These are phyloP conservation scores for Onychorhynchus coronatus DNA, from an alignment of 2,113 vertebrate genomes.

Conservation along the genomic window DNA sequence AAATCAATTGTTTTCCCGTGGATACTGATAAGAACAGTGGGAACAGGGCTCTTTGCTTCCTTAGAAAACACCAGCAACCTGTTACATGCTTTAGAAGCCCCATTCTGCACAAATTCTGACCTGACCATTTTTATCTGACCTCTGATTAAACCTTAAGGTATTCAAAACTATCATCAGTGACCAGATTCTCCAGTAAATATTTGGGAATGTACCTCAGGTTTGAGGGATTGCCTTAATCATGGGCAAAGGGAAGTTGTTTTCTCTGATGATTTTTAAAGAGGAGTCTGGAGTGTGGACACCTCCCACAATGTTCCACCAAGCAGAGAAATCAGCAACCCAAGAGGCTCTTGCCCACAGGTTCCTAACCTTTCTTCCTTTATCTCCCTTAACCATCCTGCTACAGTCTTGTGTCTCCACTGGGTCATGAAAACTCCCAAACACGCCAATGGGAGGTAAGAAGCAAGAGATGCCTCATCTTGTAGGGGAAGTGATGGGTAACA, in stretches of 20 bases:
- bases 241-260: neutral
- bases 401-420: neutral
- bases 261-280: neutral
- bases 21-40: neutral
- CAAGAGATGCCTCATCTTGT: neutral
- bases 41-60: neutral
- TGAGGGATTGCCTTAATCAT: neutral
- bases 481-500: neutral
- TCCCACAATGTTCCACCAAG: neutral
- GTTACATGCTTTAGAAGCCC: neutral
- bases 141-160: neutral
- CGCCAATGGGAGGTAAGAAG: neutral
- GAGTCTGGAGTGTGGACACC: neutral
- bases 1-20: neutral
- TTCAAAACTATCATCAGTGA: neutral
- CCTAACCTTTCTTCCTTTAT: neutral
- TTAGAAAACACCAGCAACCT: neutral
- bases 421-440: neutral
- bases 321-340: neutral
- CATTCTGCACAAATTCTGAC: neutral
- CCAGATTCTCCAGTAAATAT: neutral
- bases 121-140: neutral
- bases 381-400: neutral
- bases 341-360: neutral
- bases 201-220: neutral